Conservation (phyloP, 1,140 invertebrate species). For the Drosophila quadrilineata region DNA sequence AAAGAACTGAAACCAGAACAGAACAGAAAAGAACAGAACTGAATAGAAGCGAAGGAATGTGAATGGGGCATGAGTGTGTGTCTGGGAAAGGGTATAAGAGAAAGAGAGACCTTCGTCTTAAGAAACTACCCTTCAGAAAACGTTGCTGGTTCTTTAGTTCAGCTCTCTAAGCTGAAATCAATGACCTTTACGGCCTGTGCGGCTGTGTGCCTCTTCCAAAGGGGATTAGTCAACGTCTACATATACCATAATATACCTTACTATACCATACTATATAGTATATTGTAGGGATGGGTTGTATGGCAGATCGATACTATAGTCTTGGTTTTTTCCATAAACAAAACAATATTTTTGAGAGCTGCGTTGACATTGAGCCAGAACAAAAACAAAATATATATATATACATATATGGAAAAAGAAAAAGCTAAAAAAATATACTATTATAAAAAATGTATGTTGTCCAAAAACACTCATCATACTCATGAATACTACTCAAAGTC, state of each 20-base stretch:
- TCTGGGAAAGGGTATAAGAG: no score
- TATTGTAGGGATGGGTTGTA: slow-evolving; percentile 5
- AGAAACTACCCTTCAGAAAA: slow-evolving; percentile 74
- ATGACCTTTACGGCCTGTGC: slow-evolving; percentile 65
- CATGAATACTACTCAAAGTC: slow-evolving; percentile 15
- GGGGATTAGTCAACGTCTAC: slow-evolving; percentile 63
- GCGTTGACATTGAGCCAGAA: slow-evolving; percentile 55
- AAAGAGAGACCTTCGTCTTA: slow-evolving; percentile 66
- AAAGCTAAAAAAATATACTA: no score
- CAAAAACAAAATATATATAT: no score
- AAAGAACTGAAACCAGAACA: slow-evolving; percentile 11
- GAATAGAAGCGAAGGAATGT: slow-evolving; percentile 6
- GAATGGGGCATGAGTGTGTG: no score
- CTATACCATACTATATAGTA: slow-evolving; percentile 6
- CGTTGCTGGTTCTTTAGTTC: slow-evolving; percentile 54
- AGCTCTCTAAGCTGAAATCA: slow-evolving; percentile 76
- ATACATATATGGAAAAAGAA: no score
- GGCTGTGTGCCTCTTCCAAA: slow-evolving; percentile 3
- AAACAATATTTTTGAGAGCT: slow-evolving; percentile 11
- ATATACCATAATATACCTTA: slow-evolving; percentile 11
- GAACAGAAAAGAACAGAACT: slow-evolving; percentile 10
- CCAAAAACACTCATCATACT: no score
- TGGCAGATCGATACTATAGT: slow-evolving; percentile 51
- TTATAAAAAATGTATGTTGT: no score
- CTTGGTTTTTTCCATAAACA: slow-evolving; percentile 48